Conservation (phyloP, 1,140 invertebrate genomes). For the Eueides isabella region DNA sequence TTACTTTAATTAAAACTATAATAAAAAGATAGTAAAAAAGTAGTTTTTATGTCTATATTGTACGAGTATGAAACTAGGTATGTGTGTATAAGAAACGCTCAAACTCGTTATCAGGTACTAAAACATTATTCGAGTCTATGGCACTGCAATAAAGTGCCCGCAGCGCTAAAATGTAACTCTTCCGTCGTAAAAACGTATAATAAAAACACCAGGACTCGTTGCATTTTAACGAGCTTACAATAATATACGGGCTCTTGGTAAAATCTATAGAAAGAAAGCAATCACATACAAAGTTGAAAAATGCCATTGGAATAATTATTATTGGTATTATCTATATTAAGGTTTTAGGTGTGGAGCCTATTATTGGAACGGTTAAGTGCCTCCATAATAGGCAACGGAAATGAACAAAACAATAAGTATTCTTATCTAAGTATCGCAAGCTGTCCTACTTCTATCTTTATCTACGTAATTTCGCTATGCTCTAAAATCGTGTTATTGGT, state of each 20-base stretch:
- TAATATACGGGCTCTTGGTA: constrained; percentile 72
- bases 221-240: constrained; percentile 76
- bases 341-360: background rate
- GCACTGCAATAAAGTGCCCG: constrained; percentile 76
- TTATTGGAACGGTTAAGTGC: background rate
- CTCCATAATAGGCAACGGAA: background rate
- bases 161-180: constrained; percentile 80
- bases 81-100: constrained; percentile 25
- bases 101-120: constrained; percentile 75
- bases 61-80: constrained; percentile 30
- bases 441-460: constrained; percentile 53
- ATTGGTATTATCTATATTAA: background rate
- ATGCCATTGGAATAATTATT: constrained; percentile 25
- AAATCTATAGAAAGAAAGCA: constrained; percentile 60
- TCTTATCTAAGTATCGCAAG: constrained; percentile 42
- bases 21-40: constrained; percentile 36
- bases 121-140: constrained; percentile 75
- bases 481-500: constrained; percentile 40
- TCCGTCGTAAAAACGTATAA: constrained; percentile 72
- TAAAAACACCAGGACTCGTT: constrained; percentile 73
- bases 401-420: constrained; percentile 9
- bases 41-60: constrained; percentile 37
- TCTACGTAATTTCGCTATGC: constrained; percentile 44
- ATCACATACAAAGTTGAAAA: constrained; percentile 58
- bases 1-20: constrained; percentile 32